Percentiles rank a stretch among this genome's conserved stretches.
These are phyloP conservation scores for Hetaerina titia DNA, from an alignment of 2,888 invertebrate species.

Conservation along the genomic window DNA sequence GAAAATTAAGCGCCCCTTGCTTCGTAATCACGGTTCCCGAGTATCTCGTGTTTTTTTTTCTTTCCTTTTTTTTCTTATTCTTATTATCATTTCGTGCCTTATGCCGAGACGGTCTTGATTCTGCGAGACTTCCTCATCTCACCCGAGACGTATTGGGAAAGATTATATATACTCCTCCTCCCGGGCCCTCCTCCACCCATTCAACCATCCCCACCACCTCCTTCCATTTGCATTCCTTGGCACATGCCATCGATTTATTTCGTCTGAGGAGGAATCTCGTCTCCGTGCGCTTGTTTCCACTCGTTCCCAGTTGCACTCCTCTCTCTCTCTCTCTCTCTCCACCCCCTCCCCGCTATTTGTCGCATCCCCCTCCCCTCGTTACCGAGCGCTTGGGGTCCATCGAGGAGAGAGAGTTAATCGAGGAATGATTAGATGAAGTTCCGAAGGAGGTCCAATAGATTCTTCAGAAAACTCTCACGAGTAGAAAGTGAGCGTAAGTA, in stretches of 20 bases:
- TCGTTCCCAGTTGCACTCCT: background rate
- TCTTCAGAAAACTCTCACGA: background rate
- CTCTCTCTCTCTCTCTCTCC: background rate
- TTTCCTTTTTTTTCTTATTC: background rate
- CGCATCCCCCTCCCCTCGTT: background rate
- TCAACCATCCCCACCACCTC: background rate
- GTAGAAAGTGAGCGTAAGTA: background rate
- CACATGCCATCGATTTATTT: constrained; percentile 15
- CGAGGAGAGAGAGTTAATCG: background rate
- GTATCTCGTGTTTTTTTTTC: background rate
- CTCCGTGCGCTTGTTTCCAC: background rate
- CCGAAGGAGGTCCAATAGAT: background rate
- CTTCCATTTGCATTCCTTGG: constrained; percentile 32
- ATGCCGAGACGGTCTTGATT: background rate
- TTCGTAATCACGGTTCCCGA: background rate
- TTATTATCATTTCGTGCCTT: background rate
- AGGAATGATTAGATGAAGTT: background rate
- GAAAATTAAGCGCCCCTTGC: background rate
- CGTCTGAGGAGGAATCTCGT: constrained; percentile 12
- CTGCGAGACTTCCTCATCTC: background rate
- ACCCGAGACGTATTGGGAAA: constrained; percentile 4
- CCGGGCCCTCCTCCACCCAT: background rate
- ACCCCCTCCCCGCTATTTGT: background rate
- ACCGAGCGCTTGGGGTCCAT: background rate
- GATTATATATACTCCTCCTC: background rate